A percentile compares a stretch with the other conserved stretches of the same genome.
These are phyloP conservation scores for Cynopterus brachyotis DNA, from an alignment of 2,113 vertebrate genomes.

Conservation along the genomic window DNA sequence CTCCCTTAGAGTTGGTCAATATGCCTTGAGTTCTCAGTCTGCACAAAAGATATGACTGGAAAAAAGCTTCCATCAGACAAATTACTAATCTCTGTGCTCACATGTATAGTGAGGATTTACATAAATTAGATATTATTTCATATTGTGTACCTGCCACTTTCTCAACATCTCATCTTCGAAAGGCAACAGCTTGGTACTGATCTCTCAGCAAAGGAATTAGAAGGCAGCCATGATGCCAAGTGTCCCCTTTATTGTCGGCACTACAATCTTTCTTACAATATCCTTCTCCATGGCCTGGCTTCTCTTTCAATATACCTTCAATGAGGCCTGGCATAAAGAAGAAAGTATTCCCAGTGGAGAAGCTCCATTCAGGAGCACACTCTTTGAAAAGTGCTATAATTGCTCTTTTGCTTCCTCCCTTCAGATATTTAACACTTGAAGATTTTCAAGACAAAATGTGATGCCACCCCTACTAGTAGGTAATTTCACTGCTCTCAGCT, in stretches of 20 bases:
- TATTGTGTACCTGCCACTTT: constrained; percentile 72
- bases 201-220: constrained; percentile 37
- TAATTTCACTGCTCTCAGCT: not conserved
- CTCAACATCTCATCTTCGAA: constrained; percentile 81
- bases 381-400: not conserved
- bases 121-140: constrained; percentile 67
- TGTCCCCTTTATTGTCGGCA: constrained; percentile 65
- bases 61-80: not conserved
- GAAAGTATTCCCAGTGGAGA: not conserved
- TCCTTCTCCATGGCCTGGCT: not conserved
- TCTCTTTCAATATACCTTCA: not conserved
- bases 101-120: constrained; percentile 26
- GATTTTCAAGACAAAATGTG: constrained; percentile 8
- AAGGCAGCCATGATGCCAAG: not conserved
- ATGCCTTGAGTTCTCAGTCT: not conserved
- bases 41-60: not conserved
- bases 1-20: not conserved
- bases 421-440: not conserved
- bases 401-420: not conserved
- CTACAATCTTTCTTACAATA: constrained; percentile 30
- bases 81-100: constrained; percentile 13
- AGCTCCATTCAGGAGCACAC: not conserved
- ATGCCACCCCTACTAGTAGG: not conserved
- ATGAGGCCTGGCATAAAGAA: not conserved
- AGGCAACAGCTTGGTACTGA: constrained; percentile 68